Base-by-base conservation (phyloP, 2,113 vertebrate genomes). In the Rhineura floridana region DNA sequence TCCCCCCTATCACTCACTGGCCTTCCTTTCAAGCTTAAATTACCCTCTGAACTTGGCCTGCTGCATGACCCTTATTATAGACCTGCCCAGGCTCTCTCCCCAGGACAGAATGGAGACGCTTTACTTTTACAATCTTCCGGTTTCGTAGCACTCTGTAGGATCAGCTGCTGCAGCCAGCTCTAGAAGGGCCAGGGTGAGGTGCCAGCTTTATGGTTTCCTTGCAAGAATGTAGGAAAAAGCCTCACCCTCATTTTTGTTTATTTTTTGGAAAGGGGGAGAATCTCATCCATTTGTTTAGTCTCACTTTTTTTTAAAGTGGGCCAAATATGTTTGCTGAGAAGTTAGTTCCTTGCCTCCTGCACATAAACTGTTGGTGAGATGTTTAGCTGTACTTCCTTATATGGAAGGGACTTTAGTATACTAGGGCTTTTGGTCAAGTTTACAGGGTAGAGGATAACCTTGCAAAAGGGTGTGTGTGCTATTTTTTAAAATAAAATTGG, bases 361-460 rank as follows among this genome's bases (percentile, higher is more conserved):
- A 96, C 97, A 96, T 97, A 96, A 97, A 98, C 98, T 97, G 97
- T 96, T 96, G 96, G 96, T 97, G 97, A 97, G 97, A 97, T 97
- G 97, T 98, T 98, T 97, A 97, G 97, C 97, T 93, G 95, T 87
- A 92, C 96, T 94, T 95, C 98, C 98, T 97, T 98, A 97, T 98
- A 98, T 97, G 98, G 98, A 94, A 93, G 91, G 95, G 78, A 93
- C 96, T 92, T 96, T 96, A 96, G 96, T 95, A 95, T 95, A 92
- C 95, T 89, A 89, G 91, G 94, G 75, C 92, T 95, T 91, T 93
- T 95, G 96, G 96, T 30, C 97, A 97, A 96, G 96, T 96, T 96
- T 90, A 93, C 84, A 88, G 93, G 93, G 92, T 87, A 94, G 94
- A 95, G 92, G 95, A 94, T 92, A 91, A 93, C 39, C 92, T 90